These are phyloP conservation scores for Reticulitermes speratus DNA, from an alignment of 1,140 invertebrate species.

Conservation along the genomic window DNA sequence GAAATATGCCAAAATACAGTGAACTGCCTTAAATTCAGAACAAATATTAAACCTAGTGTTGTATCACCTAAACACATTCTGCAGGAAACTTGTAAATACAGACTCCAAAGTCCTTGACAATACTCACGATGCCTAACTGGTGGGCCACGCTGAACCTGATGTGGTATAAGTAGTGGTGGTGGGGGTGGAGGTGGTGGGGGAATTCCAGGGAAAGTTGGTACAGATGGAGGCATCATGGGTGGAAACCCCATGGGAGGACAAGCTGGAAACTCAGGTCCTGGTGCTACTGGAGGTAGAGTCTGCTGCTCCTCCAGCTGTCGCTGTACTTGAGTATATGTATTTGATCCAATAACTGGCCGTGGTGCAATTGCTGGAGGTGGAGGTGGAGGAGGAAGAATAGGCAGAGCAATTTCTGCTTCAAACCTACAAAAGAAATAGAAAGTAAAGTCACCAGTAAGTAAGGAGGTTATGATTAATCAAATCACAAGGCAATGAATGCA, in stretches of 20 bases:
- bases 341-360: constrained; percentile 63
- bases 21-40: too few species aligned
- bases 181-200: constrained; percentile 56
- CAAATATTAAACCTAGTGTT: too few species aligned
- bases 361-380: constrained; percentile 40
- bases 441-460: not conserved
- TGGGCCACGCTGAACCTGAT: constrained; percentile 53
- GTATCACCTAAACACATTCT: too few species aligned
- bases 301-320: constrained; percentile 60
- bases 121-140: constrained; percentile 27
- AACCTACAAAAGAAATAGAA: constrained; percentile 56
- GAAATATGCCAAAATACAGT: too few species aligned
- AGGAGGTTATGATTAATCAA: not conserved
- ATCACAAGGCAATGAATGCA: not conserved
- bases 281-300: constrained; percentile 44
- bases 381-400: constrained; percentile 52
- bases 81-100: not conserved
- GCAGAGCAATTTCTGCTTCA: constrained; percentile 80
- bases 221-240: constrained; percentile 21
- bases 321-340: constrained; percentile 66
- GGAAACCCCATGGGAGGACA: constrained; percentile 14
- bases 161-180: constrained; percentile 57
- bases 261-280: not conserved
- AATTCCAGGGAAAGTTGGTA: constrained; percentile 32
- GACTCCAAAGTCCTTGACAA: not conserved